Evolutionary conservation across 30 jellyfish, hydroid and myxozoan genomes (phyloP), one percentile per base, ranked within the genome.

Genomic region (Aurelia aurita): DNA sequence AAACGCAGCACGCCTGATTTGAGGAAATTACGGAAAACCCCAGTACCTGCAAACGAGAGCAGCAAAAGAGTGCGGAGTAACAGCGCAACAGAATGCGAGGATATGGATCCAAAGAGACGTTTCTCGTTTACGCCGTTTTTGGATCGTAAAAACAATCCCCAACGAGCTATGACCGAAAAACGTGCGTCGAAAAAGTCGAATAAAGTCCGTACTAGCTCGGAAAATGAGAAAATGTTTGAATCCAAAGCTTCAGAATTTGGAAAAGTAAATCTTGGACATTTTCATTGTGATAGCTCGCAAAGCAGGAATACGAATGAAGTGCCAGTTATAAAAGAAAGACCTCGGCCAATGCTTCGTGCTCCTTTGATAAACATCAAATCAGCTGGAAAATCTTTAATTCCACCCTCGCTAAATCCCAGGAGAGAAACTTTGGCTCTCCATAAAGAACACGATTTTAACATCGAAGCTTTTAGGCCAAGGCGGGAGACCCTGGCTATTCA

Each of bases 1-100:
- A 83, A 83, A 19, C 82, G 93, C 60, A 83, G 93, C 64, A 69
- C 93, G 49, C 93, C 93, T 19, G 93, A 83, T 83, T 29, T 83
- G 49, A 51, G 87, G 31, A 83, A 83, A 34, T 18, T 83, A 74
- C 29, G 57, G 43, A 83, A 58, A 43, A 72, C 93, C 11, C 81
- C 91, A n/a, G 69, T 23, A 34, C 49, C 86, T 10, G 26, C 79
- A 46, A 58, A 5, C 35, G 25, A n/a, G 51, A 71, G 80, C 63
- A 65, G 62, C 32, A 83, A 83, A 46, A 43, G 87, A 70, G 19
- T 71, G 34, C 64, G 87, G 28, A 83, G 93, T 29, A 83, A 29
- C 78, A 83, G 93, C 57, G 83, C 87, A 35, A 70, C 47, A 22
- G 67, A 43, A 54, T 16, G 57, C 58, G 71, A 49, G 18, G 91